Conservation (phyloP, 2,888 invertebrate genomes). For the Mythimna albipuncta region DNA sequence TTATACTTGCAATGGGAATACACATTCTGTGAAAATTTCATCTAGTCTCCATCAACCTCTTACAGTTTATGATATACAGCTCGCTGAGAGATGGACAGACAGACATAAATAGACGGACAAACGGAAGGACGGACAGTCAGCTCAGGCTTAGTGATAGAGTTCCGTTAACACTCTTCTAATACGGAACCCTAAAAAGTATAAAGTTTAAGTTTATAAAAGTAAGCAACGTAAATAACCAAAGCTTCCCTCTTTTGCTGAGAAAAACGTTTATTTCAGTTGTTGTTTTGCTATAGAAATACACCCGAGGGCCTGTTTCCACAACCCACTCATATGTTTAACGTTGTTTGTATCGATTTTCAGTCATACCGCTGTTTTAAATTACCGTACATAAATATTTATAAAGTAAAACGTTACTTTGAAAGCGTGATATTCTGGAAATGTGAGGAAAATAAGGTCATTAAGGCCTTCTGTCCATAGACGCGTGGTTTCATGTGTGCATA, state of each 20-base stretch:
- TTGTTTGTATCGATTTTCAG: constrained; percentile 43
- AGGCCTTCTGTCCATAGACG: neutral
- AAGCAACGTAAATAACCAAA: constrained; percentile 8
- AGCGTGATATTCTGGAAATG: constrained; percentile 14
- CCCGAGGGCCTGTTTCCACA: constrained; percentile 53
- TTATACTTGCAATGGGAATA: too few relatives aligned
- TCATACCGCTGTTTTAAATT: constrained; percentile 43
- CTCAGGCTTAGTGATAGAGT: too few relatives aligned
- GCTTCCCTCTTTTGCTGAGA: constrained; percentile 36
- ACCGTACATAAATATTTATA: constrained; percentile 47
- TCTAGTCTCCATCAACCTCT: too few relatives aligned
- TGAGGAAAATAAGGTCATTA: constrained; percentile 15
- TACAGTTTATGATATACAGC: too few relatives aligned
- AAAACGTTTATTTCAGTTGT: constrained; percentile 52
- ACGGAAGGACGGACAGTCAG: too few relatives aligned
- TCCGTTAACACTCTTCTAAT: too few relatives aligned
- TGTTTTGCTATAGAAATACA: constrained; percentile 56
- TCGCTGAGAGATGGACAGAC: too few relatives aligned
- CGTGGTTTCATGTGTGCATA: too few relatives aligned
- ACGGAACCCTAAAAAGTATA: too few relatives aligned
- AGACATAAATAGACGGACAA: too few relatives aligned
- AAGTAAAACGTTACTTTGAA: constrained; percentile 11
- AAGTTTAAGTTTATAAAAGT: constrained; percentile 2
- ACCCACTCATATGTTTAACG: constrained; percentile 33
- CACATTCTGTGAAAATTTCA: too few relatives aligned